Evolutionary conservation across 2,888 invertebrate genomes (phyloP).

Genomic region (Luperina nickerlii): DNA sequence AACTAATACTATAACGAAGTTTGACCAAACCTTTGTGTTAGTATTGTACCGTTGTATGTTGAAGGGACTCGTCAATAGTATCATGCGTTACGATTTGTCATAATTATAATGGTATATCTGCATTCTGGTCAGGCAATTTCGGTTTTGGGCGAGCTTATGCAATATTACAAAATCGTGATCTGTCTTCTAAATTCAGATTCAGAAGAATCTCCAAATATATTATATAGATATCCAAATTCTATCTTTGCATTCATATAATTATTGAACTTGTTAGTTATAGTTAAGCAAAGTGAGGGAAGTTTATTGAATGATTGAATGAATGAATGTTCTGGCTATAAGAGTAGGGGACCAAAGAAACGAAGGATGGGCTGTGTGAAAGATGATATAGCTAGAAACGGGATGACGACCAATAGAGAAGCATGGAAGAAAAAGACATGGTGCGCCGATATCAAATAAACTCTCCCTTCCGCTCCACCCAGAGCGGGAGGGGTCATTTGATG

Average conservation of each 20-base stretch:
- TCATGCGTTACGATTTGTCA: constrained; percentile 33
- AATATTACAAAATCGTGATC: neutral
- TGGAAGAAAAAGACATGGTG: too few relatives aligned
- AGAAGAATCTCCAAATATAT: neutral
- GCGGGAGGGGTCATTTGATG: too few relatives aligned
- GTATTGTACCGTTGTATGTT: constrained; percentile 24
- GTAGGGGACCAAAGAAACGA: too few relatives aligned
- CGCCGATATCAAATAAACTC: too few relatives aligned
- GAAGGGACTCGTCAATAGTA: constrained; percentile 27
- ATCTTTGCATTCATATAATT: neutral
- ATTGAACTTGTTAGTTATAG: neutral
- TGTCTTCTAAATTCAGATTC: neutral
- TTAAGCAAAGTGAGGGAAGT: neutral
- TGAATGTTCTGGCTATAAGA: too few relatives aligned
- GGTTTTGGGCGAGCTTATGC: neutral
- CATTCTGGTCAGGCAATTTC: neutral
- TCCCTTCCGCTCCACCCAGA: too few relatives aligned
- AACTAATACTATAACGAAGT: constrained; percentile 58
- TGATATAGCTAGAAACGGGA: too few relatives aligned
- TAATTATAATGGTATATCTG: constrained; percentile 22
- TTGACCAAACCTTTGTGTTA: constrained; percentile 46
- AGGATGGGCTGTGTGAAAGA: too few relatives aligned
- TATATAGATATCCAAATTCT: neutral
- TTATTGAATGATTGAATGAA: too few relatives aligned
- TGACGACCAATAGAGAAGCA: too few relatives aligned